Base-by-base conservation (phyloP, 2,888 invertebrate species). In the Callyntrura sp. region DNA sequence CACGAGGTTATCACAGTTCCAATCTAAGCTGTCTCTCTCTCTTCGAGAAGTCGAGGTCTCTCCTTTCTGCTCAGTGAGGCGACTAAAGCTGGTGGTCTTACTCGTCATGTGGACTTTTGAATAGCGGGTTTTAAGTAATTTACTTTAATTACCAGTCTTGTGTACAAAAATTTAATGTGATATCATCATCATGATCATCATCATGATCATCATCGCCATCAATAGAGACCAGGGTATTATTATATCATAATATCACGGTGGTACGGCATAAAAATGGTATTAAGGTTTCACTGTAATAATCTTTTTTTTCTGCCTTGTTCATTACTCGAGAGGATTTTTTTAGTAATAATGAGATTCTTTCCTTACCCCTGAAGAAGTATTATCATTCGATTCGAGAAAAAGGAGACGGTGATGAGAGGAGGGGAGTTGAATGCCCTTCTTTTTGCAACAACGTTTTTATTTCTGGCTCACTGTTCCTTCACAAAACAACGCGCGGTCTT, bases 71-170 rank as follows among this genome's bases (percentile, higher is more conserved):
- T 73, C 48, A 70, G 70, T 73, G 20, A 73, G 20, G 68, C 23
- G 48, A 9, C 70, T 35, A 35, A 35, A 12, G 76, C 11, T 55
- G 35, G 55, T 55, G 57, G 81, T 81, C 81, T 79, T 51, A 9
- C 45, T 81, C 60, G 20, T 25, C 62, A 43, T 28, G 35, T 23
- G 62, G 20, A 82, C 48, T 73, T 48, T 45, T 17, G 48, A 91
- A 28, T 28, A 78, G 76, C 25, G 79, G 87, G 62, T 85, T 78
- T 78, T 70, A 14, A 48, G 95, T 83, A 95, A 95, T 86, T 86
- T 79, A 65, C 28, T 68, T 68, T 86, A 86, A 86, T 86, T 78
- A 68, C 85, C 85, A 43, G 85, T 28, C 48, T 68, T 68, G 45
- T 81, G 28, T 25, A 55, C 68, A 68, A 84, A 55, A 84, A 57